Conservation (phyloP, 2,797 vertebrate genomes). For the Salarias fasciatus region DNA sequence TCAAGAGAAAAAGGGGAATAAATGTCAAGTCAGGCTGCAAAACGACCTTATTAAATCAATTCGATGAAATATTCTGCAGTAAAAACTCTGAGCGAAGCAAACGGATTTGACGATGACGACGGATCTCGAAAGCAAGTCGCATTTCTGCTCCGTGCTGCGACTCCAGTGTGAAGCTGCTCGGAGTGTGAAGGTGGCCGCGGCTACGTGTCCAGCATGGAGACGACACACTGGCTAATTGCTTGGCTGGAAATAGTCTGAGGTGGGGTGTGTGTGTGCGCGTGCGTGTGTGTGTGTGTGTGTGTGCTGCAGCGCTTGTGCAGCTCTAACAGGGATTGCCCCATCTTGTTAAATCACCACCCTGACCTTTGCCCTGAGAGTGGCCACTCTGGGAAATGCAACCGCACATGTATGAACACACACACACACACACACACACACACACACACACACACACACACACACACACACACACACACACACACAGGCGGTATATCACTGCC, state of each 20-base stretch:
- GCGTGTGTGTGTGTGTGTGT: too few relatives aligned
- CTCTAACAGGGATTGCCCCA: conserved; percentile 37
- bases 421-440: conserved; percentile 27
- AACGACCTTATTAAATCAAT: background rate
- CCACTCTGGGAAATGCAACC: conserved; percentile 46
- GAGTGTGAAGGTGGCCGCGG: conserved; percentile 52
- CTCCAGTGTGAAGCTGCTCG: conserved; percentile 44
- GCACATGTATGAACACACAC: conserved; percentile 29
- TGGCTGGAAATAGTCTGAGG: conserved; percentile 62
- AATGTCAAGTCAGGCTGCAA: background rate
- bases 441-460: conserved; percentile 36
- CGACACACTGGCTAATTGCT: conserved; percentile 67
- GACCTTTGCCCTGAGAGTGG: conserved; percentile 71
- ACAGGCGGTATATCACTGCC: conserved; percentile 64
- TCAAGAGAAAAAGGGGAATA: background rate
- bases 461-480: conserved; percentile 33
- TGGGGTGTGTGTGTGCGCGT: conserved; percentile 3
- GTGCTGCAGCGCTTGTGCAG: background rate
- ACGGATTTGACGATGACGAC: background rate
- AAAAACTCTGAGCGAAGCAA: background rate
- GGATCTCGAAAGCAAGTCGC: background rate
- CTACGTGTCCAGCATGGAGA: conserved; percentile 71
- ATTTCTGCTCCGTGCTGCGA: conserved; percentile 1
- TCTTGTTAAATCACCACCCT: conserved; percentile 72
- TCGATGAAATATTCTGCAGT: background rate